These are phyloP conservation scores for Sisyra terminalis DNA, from an alignment of 2,888 invertebrate species.

Conservation along the genomic window DNA sequence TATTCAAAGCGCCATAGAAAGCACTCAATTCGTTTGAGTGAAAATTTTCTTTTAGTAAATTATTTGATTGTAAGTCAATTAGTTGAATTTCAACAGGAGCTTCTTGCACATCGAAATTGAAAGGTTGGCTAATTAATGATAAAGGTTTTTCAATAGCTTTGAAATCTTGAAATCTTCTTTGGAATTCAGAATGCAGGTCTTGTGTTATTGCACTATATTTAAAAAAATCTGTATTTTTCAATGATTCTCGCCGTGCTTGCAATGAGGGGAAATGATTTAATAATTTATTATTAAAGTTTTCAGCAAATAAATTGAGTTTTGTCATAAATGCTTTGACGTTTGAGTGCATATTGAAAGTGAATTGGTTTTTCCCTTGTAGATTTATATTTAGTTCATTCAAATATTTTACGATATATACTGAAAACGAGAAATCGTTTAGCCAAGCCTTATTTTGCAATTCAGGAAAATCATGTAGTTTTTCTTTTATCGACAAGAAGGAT, in stretches of 20 bases:
- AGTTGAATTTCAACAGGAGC: too few relatives aligned
- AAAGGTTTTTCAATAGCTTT: slow-evolving; percentile 8
- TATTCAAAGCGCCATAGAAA: too few relatives aligned
- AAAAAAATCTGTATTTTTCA: slow-evolving; percentile 9
- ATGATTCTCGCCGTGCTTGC: slow-evolving; percentile 6
- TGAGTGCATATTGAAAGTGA: slow-evolving; percentile 8
- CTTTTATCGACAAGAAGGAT: slow-evolving; percentile 8
- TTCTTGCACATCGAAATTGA: slow-evolving; percentile 7
- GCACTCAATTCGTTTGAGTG: too few relatives aligned
- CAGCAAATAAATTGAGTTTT: slow-evolving; percentile 10
- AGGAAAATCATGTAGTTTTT: slow-evolving; percentile 5
- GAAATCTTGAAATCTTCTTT: slow-evolving; percentile 8
- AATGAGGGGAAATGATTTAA: slow-evolving; percentile 10
- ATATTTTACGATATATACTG: slow-evolving; percentile 9
- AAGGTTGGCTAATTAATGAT: slow-evolving; percentile 7
- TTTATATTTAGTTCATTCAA: slow-evolving; percentile 8
- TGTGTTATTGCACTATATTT: slow-evolving; percentile 7
- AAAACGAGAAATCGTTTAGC: slow-evolving; percentile 9
- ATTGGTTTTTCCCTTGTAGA: slow-evolving; percentile 9
- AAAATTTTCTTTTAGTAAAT: too few relatives aligned
- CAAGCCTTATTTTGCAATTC: slow-evolving; percentile 8
- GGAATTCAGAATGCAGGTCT: slow-evolving; percentile 9
- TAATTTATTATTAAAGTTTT: slow-evolving; percentile 9
- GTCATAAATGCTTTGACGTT: slow-evolving; percentile 8
- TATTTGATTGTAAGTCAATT: too few relatives aligned